These are phyloP conservation scores for Hylaea fasciaria DNA, from an alignment of 2,888 invertebrate species.

Conservation along the genomic window DNA sequence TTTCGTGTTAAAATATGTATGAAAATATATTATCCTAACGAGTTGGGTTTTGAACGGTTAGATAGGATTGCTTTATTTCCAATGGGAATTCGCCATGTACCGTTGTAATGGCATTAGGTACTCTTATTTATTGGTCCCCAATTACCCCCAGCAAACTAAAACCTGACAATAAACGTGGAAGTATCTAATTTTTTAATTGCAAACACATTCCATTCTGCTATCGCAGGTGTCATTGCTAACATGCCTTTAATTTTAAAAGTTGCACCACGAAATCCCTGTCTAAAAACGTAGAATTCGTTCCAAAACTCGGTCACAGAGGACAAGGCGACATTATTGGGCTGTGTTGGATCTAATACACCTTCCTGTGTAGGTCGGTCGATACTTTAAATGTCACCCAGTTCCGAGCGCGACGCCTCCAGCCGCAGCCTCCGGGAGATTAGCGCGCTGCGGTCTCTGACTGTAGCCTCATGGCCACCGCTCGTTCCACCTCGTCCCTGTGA, in stretches of 20 bases:
- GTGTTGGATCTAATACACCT: slow-evolving; percentile 51
- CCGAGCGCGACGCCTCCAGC: slow-evolving; percentile 55
- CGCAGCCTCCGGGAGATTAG: slow-evolving; percentile 37
- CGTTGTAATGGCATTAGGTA: too few relatives aligned
- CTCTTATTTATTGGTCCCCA: too few relatives aligned
- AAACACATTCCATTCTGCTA: too few relatives aligned
- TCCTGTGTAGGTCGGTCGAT: slow-evolving; percentile 56
- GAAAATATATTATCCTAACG: too few relatives aligned
- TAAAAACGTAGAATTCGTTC: slow-evolving; percentile 1
- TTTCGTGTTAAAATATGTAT: slow-evolving; percentile 20
- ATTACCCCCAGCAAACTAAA: not conserved
- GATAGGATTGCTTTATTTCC: too few relatives aligned
- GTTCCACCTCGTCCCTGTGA: slow-evolving; percentile 17
- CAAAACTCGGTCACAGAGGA: slow-evolving; percentile 21
- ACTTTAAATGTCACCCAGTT: slow-evolving; percentile 73
- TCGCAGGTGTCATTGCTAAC: too few relatives aligned
- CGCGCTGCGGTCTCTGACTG: slow-evolving; percentile 32
- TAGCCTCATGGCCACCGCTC: slow-evolving; percentile 25
- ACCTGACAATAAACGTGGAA: too few relatives aligned
- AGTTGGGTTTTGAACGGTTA: too few relatives aligned
- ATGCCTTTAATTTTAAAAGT: not conserved
- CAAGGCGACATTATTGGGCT: slow-evolving; percentile 40
- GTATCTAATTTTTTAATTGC: too few relatives aligned
- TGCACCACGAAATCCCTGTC: not conserved
- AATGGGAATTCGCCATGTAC: too few relatives aligned